phyloP scores from a whole-genome alignment of 2,888 invertebrate genomes.

The Cosmorhoe ocellata region DNA sequence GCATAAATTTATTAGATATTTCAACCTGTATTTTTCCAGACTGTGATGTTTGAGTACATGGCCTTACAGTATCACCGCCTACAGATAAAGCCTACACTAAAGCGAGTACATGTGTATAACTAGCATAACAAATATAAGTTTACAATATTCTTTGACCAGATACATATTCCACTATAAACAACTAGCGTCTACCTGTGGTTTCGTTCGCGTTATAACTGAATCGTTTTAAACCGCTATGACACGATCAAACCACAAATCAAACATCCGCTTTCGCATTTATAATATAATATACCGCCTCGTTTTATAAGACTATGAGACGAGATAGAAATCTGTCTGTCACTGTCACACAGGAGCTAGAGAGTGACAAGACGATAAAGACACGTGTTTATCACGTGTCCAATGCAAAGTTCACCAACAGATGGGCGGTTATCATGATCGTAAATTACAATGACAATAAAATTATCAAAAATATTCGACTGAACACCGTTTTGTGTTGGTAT shows the following conservation, averaged over 20 bases:
- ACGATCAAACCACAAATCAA: background rate
- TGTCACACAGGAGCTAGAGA: background rate
- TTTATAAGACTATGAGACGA: slow-evolving; percentile 12
- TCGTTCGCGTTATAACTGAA: background rate
- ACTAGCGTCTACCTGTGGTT: background rate
- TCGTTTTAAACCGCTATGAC: too few species aligned
- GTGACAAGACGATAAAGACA: too few species aligned
- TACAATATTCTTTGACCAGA: slow-evolving; percentile 60
- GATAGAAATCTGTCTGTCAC: background rate
- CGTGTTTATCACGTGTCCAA: too few species aligned
- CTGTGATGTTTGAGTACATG: too few species aligned
- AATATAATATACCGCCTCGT: slow-evolving; percentile 4
- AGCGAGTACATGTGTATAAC: slow-evolving; percentile 70
- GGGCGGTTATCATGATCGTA: too few species aligned
- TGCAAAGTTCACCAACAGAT: too few species aligned
- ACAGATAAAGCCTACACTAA: slow-evolving; percentile 61
- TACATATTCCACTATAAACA: slow-evolving; percentile 46
- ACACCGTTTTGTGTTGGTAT: too few species aligned
- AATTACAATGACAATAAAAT: too few species aligned
- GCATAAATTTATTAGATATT: too few species aligned
- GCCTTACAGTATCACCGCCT: slow-evolving; percentile 18
- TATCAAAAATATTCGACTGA: too few species aligned
- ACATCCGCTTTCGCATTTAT: too few species aligned
- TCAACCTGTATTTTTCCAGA: too few species aligned
- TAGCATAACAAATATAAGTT: slow-evolving; percentile 64